Evolutionary conservation across 2,797 vertebrate genomes (phyloP).

Genomic region (Acanthis flammea): DNA sequence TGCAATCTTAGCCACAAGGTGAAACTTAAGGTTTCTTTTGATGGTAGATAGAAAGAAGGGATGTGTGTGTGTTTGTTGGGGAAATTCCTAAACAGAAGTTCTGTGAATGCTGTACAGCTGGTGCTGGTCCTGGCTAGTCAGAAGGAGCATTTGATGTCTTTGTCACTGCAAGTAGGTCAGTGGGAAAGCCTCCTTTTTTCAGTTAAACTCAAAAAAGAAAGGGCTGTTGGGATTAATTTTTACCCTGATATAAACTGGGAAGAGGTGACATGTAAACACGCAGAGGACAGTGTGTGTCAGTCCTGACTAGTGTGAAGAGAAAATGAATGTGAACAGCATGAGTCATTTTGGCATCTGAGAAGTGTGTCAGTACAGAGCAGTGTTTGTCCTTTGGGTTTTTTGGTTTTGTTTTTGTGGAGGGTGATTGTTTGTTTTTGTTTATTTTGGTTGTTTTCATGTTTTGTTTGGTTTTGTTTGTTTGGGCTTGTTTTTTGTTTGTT

Average conservation of each 20-base stretch:
- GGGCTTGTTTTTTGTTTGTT: no score
- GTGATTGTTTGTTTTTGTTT: background rate
- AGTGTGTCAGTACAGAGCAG: background rate
- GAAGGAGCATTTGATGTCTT: background rate
- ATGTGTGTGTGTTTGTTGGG: background rate
- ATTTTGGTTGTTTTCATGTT: background rate
- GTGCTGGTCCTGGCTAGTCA: background rate
- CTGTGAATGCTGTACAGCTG: background rate
- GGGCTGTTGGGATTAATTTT: background rate
- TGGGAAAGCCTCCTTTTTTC: background rate
- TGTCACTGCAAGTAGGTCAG: background rate
- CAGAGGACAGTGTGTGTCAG: background rate
- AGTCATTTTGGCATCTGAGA: background rate
- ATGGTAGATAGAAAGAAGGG: background rate
- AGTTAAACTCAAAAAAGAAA: background rate
- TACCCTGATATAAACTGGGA: background rate
- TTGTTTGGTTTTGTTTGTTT: background rate
- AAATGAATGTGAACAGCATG: background rate
- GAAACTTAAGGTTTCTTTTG: background rate
- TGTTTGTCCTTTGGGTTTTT: background rate
- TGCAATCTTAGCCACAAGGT: background rate
- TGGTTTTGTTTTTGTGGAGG: no score
- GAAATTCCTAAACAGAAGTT: background rate
- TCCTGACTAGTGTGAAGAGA: background rate
- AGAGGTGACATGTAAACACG: background rate